Conservation (phyloP, 1,140 invertebrate genomes). For the Ceratosolen solmsi region DNA sequence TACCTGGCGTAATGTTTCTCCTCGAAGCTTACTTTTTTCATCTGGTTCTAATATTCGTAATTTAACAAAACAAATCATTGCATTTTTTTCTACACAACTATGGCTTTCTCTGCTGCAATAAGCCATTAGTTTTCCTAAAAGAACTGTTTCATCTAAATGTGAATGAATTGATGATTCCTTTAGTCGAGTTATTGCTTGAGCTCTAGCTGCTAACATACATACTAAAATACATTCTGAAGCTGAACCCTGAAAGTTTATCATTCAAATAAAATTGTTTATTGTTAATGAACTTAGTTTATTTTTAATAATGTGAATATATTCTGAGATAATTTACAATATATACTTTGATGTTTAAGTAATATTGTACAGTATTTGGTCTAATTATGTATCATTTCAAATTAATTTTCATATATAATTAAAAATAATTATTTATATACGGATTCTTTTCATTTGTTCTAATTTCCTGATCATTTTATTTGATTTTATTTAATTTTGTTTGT, state of each 20-base stretch:
- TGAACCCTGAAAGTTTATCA: slow-evolving; percentile 83
- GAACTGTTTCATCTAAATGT: slow-evolving; percentile 92
- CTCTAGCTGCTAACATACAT: slow-evolving; percentile 94
- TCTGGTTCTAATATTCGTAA: slow-evolving; percentile 97
- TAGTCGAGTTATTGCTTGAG: slow-evolving; percentile 91
- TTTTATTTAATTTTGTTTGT: no score
- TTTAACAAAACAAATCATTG: slow-evolving; percentile 99
- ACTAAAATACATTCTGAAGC: slow-evolving; percentile 98
- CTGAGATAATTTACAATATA: no score
- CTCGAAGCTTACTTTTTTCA: slow-evolving; percentile 91
- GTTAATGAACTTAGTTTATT: no score
- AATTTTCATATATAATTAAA: no score
- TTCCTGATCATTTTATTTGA: no score
- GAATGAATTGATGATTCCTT: slow-evolving; percentile 87
- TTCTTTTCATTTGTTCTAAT: no score
- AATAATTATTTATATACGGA: no score
- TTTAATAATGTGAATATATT: no score
- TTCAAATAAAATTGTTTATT: not conserved
- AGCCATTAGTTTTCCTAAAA: slow-evolving; percentile 97
- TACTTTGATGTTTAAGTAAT: no score
- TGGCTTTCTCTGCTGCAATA: slow-evolving; percentile 96
- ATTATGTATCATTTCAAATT: no score
- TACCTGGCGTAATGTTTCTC: slow-evolving; percentile 87
- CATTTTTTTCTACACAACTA: slow-evolving; percentile 99
- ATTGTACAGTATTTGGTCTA: no score